phyloP scores from a whole-genome alignment of 2,888 invertebrate species.

The Caenorhabditis sp. region DNA sequence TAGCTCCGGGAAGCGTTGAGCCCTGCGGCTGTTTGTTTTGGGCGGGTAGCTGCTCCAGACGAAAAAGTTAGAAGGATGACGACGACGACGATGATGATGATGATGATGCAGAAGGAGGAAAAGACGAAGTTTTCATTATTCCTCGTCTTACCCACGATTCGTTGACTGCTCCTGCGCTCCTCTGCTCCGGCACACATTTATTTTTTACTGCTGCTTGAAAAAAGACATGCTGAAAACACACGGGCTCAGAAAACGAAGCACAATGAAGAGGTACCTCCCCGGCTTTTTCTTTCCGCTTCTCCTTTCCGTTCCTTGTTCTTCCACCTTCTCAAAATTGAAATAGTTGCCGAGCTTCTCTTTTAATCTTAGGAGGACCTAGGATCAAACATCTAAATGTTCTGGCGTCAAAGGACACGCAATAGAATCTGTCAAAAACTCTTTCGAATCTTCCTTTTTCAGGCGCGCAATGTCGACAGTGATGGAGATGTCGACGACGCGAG shows the following conservation, averaged over 20 bases:
- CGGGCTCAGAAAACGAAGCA: slow-evolving; percentile 44
- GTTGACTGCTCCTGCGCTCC: slow-evolving; percentile 4
- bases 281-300: not conserved
- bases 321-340: no score
- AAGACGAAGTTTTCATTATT: slow-evolving; percentile 33
- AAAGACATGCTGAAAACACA: slow-evolving; percentile 35
- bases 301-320: not conserved
- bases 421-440: no score
- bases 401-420: not conserved
- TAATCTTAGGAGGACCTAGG: no score
- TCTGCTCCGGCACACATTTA: slow-evolving; percentile 5
- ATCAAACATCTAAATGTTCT: no score
- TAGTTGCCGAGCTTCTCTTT: no score
- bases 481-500: slow-evolving; percentile 60
- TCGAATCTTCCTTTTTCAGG: no score
- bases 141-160: no score
- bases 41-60: slow-evolving; percentile 3
- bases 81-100: no score
- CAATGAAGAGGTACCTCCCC: slow-evolving; percentile 37
- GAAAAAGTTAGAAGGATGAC: slow-evolving; percentile 41
- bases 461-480: slow-evolving; percentile 48
- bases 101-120: slow-evolving; percentile 1
- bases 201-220: not conserved
- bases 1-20: no score
- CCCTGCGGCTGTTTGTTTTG: slow-evolving; percentile 52